Evolutionary conservation across 2,113 vertebrate genomes (phyloP), one percentile per base, ranked within the genome.

Genomic region (human (Homo sapiens)): DNA sequence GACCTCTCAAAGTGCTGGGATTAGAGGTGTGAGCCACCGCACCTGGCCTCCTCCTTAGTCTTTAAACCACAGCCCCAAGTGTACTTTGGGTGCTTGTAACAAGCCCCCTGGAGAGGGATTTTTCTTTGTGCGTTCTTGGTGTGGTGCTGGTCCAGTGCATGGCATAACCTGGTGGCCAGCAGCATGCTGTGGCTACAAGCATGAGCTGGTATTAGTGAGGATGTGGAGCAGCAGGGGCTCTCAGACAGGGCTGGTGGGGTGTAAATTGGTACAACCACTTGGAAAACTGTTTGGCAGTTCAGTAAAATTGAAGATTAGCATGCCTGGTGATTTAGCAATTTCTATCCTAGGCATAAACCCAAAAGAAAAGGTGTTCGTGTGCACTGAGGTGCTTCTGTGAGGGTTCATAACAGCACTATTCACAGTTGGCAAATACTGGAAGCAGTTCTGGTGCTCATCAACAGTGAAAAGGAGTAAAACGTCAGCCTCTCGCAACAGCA

Each of bases 281-380:
- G 89, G 93, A 86, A 96, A 79, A 95, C 76, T 50, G 35, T 50
- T 80, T 78, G 86, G 87, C 55, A 75, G 38, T 55, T 92, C 30
- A 11, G 38, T 87, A 59, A 87, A 96, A 78, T 38, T 95, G 40
- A 79, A 94, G 64, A 93, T 83, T 43, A 68, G 50, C 59, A 12
- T 86, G 73, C 68, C 59, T 68, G 25, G 38, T 87, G 82, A 64
- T 35, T 78, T 83, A 89, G 93, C 86, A 86, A 0, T 93, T 89
- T 93, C 52, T 90, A 55, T 92, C 35, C n/a, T 86, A 55, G 52
- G 45, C 92, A 40, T 57, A 94, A 97, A 50, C 59, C 88, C 73
- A 48, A 64, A 84, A 59, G 50, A 48, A 81, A 50, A 32, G 18
- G 23, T 80, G 92, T 92, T 85, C 40, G 0, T 43, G 2, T 48